phyloP scores from a whole-genome alignment of 2,888 invertebrate genomes.

The Cetonia aurata region DNA sequence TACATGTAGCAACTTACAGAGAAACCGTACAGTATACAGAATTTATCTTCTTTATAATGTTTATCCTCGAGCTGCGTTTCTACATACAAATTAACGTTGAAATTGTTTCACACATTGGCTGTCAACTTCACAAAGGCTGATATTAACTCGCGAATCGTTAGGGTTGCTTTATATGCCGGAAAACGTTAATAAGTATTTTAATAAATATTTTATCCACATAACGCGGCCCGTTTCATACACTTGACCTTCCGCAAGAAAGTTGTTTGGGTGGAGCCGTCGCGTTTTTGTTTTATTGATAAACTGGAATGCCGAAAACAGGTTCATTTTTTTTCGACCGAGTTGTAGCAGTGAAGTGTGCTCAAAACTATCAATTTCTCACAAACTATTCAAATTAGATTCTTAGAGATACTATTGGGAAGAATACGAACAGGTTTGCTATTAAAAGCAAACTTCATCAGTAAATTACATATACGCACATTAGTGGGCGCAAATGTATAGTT shows the following conservation, averaged over 20 bases:
- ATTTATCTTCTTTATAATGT: no score
- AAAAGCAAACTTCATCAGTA: neutral
- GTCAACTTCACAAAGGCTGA: neutral
- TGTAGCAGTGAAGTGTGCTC: slow-evolving; percentile 4
- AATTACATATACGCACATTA: no score
- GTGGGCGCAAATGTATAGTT: no score
- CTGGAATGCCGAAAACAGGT: slow-evolving; percentile 18
- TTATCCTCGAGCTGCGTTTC: no score
- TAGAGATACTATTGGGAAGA: neutral
- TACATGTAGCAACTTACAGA: no score
- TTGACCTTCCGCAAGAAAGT: slow-evolving; percentile 27
- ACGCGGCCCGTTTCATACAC: neutral
- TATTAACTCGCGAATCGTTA: neutral
- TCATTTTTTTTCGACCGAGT: slow-evolving; percentile 9
- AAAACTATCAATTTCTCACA: neutral
- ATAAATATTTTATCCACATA: slow-evolving; percentile 4
- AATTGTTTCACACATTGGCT: neutral
- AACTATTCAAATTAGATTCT: slow-evolving; percentile 5
- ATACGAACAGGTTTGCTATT: slow-evolving; percentile 27
- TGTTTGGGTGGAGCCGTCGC: slow-evolving; percentile 20
- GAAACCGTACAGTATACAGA: no score
- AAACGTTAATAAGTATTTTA: slow-evolving; percentile 16
- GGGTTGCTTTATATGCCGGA: neutral
- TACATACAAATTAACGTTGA: no score
- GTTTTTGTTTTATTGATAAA: slow-evolving; percentile 19